Percentiles rank a stretch among this genome's conserved stretches.
Evolutionary conservation across 1,140 invertebrate species (phyloP).

Genomic region (Rhynchophorus ferrugineus): DNA sequence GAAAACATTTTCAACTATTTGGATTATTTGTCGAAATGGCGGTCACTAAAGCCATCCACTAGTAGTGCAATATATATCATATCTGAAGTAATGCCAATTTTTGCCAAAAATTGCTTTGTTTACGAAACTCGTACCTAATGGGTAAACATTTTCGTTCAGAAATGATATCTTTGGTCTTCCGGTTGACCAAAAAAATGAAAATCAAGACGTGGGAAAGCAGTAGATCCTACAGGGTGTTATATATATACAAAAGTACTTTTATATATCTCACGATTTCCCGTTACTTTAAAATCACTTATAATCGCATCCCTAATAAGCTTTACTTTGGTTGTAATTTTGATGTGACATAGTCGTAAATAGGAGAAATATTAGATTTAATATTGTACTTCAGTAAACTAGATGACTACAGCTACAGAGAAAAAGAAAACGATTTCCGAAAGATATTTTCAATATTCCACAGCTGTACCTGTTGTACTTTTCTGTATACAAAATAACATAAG

Average conservation of each 20-base stretch:
- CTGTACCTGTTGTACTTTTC: slow-evolving; percentile 1
- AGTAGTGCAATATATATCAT: slow-evolving; percentile 4
- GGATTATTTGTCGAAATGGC: neutral
- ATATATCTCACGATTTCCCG: neutral
- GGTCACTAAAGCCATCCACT: neutral
- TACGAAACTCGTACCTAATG: neutral
- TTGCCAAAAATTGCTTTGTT: slow-evolving; percentile 2
- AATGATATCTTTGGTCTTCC: slow-evolving; percentile 4
- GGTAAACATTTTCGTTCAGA: neutral
- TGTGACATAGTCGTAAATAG: slow-evolving; percentile 1
- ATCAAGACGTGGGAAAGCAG: neutral
- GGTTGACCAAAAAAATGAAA: neutral
- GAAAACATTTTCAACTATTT: too few species aligned
- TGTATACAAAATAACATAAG: neutral
- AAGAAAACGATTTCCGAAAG: too few species aligned
- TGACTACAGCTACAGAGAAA: too few species aligned
- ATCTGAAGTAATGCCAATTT: neutral
- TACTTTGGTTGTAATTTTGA: slow-evolving; percentile 7
- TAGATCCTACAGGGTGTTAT: neutral
- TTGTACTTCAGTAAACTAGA: too few species aligned
- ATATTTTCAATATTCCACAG: too few species aligned
- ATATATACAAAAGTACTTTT: neutral
- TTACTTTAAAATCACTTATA: neutral
- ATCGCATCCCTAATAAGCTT: neutral
- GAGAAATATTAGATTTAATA: too few species aligned